These are phyloP conservation scores for Diachrysia chrysitis DNA, from an alignment of 2,888 invertebrate species.

Conservation along the genomic window DNA sequence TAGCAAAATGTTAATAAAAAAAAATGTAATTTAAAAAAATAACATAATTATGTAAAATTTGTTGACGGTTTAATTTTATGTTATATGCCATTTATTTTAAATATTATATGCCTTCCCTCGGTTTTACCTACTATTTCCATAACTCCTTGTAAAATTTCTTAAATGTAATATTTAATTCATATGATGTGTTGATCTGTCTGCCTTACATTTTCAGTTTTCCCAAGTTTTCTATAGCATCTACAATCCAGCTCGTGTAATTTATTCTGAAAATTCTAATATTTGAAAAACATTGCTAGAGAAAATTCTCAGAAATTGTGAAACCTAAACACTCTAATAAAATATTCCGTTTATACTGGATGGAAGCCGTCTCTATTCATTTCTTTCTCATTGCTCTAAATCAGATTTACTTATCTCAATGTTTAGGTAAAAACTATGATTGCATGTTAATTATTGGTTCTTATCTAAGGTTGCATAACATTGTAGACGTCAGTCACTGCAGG, in stretches of 20 bases:
- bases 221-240: conserved; percentile 20
- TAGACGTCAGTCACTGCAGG: background rate
- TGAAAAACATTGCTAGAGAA: conserved; percentile 66
- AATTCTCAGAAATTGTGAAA: conserved; percentile 55
- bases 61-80: background rate
- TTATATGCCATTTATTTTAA: background rate
- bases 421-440: conserved; percentile 4
- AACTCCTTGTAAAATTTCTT: background rate
- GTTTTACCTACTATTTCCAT: background rate
- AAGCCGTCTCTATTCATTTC: background rate
- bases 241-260: conserved; percentile 20
- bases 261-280: conserved; percentile 63
- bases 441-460: background rate
- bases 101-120: background rate
- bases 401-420: background rate
- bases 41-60: no score
- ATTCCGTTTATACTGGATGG: conserved; percentile 9
- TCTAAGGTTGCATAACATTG: background rate
- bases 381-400: background rate
- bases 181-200: background rate
- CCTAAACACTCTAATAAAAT: conserved; percentile 34
- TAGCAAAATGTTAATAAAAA: conserved; percentile 13
- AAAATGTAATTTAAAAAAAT: background rate
- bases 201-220: conserved; percentile 28
- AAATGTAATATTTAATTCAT: conserved; percentile 6